Evolutionary conservation across 2,888 invertebrate species (phyloP).

Genomic region (Syrphus vitripennis): DNA sequence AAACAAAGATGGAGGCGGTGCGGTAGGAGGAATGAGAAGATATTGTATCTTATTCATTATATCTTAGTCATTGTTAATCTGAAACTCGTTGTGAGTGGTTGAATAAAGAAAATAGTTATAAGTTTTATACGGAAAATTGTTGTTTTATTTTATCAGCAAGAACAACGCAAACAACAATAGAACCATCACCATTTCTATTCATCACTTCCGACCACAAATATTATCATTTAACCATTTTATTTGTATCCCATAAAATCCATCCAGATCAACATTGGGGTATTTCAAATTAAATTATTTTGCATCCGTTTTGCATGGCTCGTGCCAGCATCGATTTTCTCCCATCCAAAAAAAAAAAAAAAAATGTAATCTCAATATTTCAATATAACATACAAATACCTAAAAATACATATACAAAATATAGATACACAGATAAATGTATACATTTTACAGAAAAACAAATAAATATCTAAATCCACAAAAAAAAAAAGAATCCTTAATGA

Average conservation of each 20-base stretch:
- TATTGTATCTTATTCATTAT: no score
- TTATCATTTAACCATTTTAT: conserved; percentile 1
- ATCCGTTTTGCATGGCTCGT: background rate
- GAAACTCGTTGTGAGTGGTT: no score
- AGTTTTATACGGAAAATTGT: no score
- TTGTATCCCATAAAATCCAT: background rate
- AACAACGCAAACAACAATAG: no score
- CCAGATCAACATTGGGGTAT: background rate
- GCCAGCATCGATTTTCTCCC: background rate
- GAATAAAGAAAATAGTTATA: no score
- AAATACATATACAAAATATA: no score
- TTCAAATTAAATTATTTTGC: conserved; percentile 9
- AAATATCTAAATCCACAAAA: background rate
- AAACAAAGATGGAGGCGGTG: no score
- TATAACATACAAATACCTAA: background rate
- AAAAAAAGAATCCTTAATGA: conserved; percentile 18
- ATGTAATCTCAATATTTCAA: conserved; percentile 4
- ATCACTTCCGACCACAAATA: background rate
- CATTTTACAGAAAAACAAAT: background rate
- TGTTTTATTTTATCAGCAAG: no score
- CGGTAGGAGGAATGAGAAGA: no score
- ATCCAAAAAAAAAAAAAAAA: no score
- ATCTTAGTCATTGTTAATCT: no score
- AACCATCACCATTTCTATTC: background rate
- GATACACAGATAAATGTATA: background rate